Percentiles rank a stretch among this genome's conserved stretches.
Conservation (phyloP, 1,140 invertebrate species). For the Apis florea region DNA sequence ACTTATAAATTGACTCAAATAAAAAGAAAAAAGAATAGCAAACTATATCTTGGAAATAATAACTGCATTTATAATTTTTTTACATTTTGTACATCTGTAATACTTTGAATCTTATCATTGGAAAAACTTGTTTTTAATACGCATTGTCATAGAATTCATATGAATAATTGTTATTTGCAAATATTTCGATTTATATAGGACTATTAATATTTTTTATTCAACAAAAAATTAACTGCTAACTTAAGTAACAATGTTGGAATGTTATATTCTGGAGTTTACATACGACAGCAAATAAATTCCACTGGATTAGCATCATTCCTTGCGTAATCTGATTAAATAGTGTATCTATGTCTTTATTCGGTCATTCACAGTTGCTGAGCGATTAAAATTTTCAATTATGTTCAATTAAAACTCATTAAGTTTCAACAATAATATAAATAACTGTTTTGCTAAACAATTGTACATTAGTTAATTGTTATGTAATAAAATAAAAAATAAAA, state of each 20-base stretch:
- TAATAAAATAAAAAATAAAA: neutral
- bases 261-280: neutral
- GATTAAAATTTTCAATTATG: conserved; percentile 63
- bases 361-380: conserved; percentile 4
- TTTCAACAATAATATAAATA: neutral
- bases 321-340: neutral
- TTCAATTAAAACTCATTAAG: conserved; percentile 62
- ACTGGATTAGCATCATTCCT: neutral
- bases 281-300: neutral
- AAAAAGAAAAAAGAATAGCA: neutral
- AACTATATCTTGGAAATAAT: neutral
- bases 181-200: too few relatives aligned
- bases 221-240: neutral
- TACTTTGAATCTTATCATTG: neutral
- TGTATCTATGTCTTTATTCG: conserved; percentile 3
- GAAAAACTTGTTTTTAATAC: neutral
- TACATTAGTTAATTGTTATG: neutral
- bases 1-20: neutral
- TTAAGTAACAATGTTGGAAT: neutral
- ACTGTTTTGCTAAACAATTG: neutral
- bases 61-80: too few relatives aligned
- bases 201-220: neutral
- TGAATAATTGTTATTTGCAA: neutral
- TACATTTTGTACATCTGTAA: neutral
- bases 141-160: neutral